A percentile compares a stretch with the other conserved stretches of the same genome.
Conservation (phyloP, 2,113 vertebrate species). For the Synodontis membranacea region DNA sequence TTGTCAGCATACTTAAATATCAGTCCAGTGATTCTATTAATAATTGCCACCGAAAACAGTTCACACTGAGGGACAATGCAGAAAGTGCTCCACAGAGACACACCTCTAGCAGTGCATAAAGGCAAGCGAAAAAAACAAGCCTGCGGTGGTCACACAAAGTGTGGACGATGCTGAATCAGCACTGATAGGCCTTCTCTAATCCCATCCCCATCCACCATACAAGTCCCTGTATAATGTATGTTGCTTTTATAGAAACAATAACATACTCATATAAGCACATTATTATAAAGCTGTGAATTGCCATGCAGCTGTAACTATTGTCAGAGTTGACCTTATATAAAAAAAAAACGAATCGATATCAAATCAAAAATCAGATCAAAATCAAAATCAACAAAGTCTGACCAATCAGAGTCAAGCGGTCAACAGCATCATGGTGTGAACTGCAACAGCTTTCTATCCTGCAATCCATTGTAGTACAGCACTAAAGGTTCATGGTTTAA, state of each 20-base stretch:
- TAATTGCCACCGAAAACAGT: background rate
- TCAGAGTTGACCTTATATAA: background rate
- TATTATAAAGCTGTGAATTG: background rate
- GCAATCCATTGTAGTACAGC: background rate
- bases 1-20: background rate
- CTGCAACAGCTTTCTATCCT: background rate
- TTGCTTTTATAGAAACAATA: background rate
- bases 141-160: constrained; percentile 8
- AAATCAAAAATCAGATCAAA: no score
- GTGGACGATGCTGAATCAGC: background rate
- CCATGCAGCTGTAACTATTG: background rate
- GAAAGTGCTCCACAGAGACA: constrained; percentile 31
- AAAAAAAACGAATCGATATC: no score
- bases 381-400: background rate
- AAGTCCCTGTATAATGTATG: background rate
- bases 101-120: constrained; percentile 11
- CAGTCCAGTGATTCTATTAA: background rate
- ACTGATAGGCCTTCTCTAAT: background rate
- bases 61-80: constrained; percentile 26
- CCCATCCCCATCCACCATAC: background rate
- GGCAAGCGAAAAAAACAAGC: constrained; percentile 21
- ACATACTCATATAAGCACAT: background rate
- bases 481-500: background rate
- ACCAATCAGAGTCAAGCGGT: background rate
- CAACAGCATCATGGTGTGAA: background rate